Evolutionary conservation across 2,797 vertebrate species (phyloP).

Genomic region (Enteromius unitaeniatus): DNA sequence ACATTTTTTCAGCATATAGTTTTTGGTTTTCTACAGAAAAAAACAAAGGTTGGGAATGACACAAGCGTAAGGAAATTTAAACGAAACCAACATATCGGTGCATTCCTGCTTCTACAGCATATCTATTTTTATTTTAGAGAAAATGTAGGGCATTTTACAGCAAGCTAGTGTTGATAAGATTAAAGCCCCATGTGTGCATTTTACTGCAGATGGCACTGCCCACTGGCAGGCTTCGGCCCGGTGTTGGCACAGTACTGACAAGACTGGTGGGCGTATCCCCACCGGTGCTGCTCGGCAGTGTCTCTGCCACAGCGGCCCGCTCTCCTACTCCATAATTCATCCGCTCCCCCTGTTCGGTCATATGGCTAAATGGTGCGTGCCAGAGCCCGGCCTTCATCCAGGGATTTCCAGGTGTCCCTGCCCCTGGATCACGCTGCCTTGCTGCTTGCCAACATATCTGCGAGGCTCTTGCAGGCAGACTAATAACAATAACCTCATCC

Average conservation of each 20-base stretch:
- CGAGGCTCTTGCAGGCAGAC: slow-evolving; percentile 25
- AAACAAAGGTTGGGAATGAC: background rate
- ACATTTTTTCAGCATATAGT: background rate
- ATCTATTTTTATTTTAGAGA: background rate
- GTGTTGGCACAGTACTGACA: slow-evolving; percentile 62
- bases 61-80: no score
- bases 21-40: background rate
- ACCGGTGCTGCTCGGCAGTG: slow-evolving; percentile 59
- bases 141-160: slow-evolving; percentile 10
- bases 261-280: slow-evolving; percentile 53
- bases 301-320: slow-evolving; percentile 57
- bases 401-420: slow-evolving; percentile 59
- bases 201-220: slow-evolving; percentile 58
- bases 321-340: slow-evolving; percentile 70
- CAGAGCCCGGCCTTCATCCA: slow-evolving; percentile 41
- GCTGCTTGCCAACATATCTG: slow-evolving; percentile 53
- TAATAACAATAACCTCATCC: slow-evolving; percentile 50
- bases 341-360: slow-evolving; percentile 64
- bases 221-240: slow-evolving; percentile 61
- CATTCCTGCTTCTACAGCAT: background rate
- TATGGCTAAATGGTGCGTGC: slow-evolving; percentile 55
- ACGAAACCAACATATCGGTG: background rate
- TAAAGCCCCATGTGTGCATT: slow-evolving; percentile 24
- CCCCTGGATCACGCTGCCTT: slow-evolving; percentile 37
- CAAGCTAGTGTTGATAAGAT: slow-evolving; percentile 18